Evolutionary conservation across 64 coral and sea anemone genomes (phyloP), one percentile per base, ranked within the genome.

Genomic region (Actinia equina): DNA sequence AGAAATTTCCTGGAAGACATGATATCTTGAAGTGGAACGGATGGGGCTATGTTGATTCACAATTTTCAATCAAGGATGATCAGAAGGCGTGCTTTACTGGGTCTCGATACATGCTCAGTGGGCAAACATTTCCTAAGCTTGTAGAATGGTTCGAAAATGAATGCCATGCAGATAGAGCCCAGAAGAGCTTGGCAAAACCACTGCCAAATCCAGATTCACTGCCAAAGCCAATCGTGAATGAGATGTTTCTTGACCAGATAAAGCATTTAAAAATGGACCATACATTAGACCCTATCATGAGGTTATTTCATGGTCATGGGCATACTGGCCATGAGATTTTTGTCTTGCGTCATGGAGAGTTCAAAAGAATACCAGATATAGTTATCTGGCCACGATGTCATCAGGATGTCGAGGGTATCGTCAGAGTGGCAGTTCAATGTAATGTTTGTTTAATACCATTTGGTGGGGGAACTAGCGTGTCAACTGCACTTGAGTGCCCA

Each of bases 321-420:
- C 93, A 95, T n/a, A 99, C 97, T 43, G 94, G 97, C 26, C 93
- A 99, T 84, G 97, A 99, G 79, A 95, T 99, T 37, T 99, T 95
- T 84, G 77, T 91, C 59, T 88, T 99, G 14, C 93, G 97, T 45
- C 97, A 99, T 91, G 97, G 97, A 13, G 81, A 84, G 12, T 77
- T 93, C 30, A 79, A 90, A 23, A 92, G 97, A 67, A 99, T 99
- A 77, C 97, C 97, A 77, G 97, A 99, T 79, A 89, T 95, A 80
- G 97, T 99, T 58, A 69, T 99, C 19, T 99, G 97, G 97, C 97
- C 97, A 71, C 87, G 83, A 9, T 88, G 91, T 76, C 97, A 99
- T 67, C 90, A 99, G 20, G 97, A 99, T 71, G 97, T 99, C 12
- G 97, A 99, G 51, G 43, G 77, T 27, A 93, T 99, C 20, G 93